These are phyloP conservation scores for Coreoperca whiteheadi DNA, from an alignment of 2,113 vertebrate genomes.

Conservation along the genomic window DNA sequence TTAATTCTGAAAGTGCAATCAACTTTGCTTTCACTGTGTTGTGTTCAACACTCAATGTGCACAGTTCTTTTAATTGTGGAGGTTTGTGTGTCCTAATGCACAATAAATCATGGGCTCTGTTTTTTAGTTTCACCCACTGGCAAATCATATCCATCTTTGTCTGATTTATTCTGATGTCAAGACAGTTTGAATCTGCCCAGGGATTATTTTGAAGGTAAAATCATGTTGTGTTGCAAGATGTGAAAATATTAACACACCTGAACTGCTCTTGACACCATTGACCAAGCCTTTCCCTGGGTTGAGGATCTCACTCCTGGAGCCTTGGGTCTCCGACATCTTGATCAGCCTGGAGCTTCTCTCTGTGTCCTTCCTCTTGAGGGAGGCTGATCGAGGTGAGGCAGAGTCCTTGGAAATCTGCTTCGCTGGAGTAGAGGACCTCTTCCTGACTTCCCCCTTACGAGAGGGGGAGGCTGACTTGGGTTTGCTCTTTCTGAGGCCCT, in stretches of 20 bases:
- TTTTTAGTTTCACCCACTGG: too few species aligned
- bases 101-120: neutral
- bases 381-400: constrained; percentile 83
- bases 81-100: neutral
- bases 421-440: constrained; percentile 89
- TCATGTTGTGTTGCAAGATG: neutral
- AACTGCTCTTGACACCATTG: constrained; percentile 90
- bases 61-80: neutral
- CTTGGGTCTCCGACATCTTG: constrained; percentile 82
- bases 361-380: constrained; percentile 86
- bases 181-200: neutral
- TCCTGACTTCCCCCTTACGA: constrained; percentile 88
- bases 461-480: constrained; percentile 92
- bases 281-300: constrained; percentile 87
- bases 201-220: neutral
- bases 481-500: constrained; percentile 89
- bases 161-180: neutral
- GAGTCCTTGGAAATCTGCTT: constrained; percentile 87
- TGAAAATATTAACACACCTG: constrained; percentile 80
- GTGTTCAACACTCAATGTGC: too few species aligned
- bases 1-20: neutral
- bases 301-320: constrained; percentile 82
- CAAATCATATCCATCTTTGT: neutral
- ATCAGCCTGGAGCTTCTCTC: constrained; percentile 85
- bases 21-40: neutral